Conservation (phyloP, 2,888 invertebrate species). For the Torymus texanus region DNA sequence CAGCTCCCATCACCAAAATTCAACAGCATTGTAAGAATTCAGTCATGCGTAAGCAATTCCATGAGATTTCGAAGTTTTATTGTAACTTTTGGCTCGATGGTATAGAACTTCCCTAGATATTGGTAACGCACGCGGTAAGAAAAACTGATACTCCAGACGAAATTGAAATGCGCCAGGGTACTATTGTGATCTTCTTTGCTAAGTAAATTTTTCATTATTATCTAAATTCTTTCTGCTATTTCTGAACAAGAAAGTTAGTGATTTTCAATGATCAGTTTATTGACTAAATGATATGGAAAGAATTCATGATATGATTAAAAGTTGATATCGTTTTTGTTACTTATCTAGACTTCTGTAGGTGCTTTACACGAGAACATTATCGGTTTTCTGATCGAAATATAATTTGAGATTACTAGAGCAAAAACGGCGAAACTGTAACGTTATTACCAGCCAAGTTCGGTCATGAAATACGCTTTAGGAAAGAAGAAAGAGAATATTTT, state of each 20-base stretch:
- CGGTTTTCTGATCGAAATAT: conserved; percentile 40
- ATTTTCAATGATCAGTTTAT: no score
- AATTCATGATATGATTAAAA: not conserved
- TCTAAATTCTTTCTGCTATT: no score
- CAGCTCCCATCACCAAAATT: not conserved
- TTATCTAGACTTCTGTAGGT: not conserved
- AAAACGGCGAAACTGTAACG: conserved; percentile 33
- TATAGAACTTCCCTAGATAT: conserved; percentile 8
- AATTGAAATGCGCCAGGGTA: conserved; percentile 5
- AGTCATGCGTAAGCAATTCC: not conserved
- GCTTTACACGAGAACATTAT: conserved; percentile 15
- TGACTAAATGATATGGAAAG: not conserved
- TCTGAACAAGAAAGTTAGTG: no score
- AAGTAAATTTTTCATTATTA: no score
- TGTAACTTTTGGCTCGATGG: not conserved
- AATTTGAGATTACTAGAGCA: conserved; percentile 40
- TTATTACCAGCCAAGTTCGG: conserved; percentile 8
- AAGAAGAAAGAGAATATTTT: not conserved
- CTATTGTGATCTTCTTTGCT: no score
- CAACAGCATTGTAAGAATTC: conserved; percentile 11
- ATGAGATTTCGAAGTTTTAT: not conserved
- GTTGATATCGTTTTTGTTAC: conserved; percentile 8
- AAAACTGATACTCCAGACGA: not conserved
- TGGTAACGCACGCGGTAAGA: not conserved
- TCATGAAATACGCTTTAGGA: conserved; percentile 28